Conservation (phyloP, 2,888 invertebrate genomes). For the Ormia ochracea region DNA sequence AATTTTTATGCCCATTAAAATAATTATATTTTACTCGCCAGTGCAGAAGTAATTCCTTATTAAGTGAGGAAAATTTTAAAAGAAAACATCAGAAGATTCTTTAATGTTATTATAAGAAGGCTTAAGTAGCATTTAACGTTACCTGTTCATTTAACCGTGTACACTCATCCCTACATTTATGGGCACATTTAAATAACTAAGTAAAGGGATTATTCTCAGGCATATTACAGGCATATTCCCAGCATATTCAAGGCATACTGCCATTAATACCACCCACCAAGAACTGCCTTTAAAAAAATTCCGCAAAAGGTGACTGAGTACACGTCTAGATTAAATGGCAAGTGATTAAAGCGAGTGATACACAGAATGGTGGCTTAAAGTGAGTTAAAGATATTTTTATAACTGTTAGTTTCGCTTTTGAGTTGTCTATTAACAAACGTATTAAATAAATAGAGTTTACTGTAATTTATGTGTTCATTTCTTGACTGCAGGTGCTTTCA, state of each 20-base stretch:
- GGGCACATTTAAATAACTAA: constrained; percentile 34
- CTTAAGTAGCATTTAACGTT: constrained; percentile 17
- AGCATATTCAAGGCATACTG: too few relatives aligned
- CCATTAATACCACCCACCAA: constrained; percentile 28
- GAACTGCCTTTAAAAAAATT: not conserved
- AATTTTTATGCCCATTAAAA: too few relatives aligned
- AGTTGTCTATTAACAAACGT: constrained; percentile 59
- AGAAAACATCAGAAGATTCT: not conserved
- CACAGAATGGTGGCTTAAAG: not conserved
- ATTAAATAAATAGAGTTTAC: constrained; percentile 62
- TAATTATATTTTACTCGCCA: constrained; percentile 16
- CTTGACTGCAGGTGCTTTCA: constrained; percentile 54
- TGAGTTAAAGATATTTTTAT: constrained; percentile 10
- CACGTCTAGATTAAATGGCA: not conserved
- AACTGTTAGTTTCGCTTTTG: constrained; percentile 40
- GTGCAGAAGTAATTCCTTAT: too few relatives aligned
- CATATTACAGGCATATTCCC: too few relatives aligned
- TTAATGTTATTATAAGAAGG: constrained; percentile 18
- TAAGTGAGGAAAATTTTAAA: not conserved
- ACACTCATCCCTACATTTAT: not conserved
- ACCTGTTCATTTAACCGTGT: not conserved
- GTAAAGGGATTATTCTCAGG: constrained; percentile 57
- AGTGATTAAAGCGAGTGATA: not conserved
- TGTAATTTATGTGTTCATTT: constrained; percentile 60
- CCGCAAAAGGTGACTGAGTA: not conserved